Evolutionary conservation across 53 echinoderm and acorn worm species (phyloP), one percentile per base, ranked within the genome.

Genomic region (Stichopus horrens): DNA sequence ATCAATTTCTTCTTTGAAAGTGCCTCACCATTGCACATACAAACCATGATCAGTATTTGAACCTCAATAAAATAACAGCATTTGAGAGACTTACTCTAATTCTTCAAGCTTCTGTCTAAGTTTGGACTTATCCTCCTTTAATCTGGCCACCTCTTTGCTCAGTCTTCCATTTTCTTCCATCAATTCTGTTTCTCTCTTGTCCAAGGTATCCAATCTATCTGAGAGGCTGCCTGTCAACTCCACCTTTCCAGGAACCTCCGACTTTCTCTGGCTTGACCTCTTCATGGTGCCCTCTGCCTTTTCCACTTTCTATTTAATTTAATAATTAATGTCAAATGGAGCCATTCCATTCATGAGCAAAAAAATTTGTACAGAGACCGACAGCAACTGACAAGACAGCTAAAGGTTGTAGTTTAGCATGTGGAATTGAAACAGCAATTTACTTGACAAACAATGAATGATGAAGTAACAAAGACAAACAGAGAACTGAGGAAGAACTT

Each of bases 51-150:
- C 37, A 1, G 37, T 37, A 2, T 37, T 37, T 2, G 37, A 37
- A 37, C 37, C 37, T 37, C 37, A 37, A 37, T 37, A 37, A 37
- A 37, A 37, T 37, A 0, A 37, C 37, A 37, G 2, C 0, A 37
- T 37, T 37, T 9, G 4, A 5, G 6, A 75, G 5, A 93, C 96
- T 96, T 57, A 98, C 99, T 98, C 99, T 23, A 93, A 80, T 58
- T 98, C 94, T 59, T 98, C 99, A 79, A 98, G 93, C 52, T 92
- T 96, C 81, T 96, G 94, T 74, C 94, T 94, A 21, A 98, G 84
- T 78, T 94, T 96, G 56, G 91, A 90, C 81, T 95, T 98, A 58
- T 98, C 98, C 59, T 98, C 99, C 82, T 93, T 93, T 9, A 97
- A 90, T 57, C 96, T 91, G 73, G 88, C 94, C 54, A 94, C 75